Percentiles rank a stretch among this genome's conserved stretches.
phyloP scores from a whole-genome alignment of 2,797 vertebrate species.

The Chaetodon trifasciatus region DNA sequence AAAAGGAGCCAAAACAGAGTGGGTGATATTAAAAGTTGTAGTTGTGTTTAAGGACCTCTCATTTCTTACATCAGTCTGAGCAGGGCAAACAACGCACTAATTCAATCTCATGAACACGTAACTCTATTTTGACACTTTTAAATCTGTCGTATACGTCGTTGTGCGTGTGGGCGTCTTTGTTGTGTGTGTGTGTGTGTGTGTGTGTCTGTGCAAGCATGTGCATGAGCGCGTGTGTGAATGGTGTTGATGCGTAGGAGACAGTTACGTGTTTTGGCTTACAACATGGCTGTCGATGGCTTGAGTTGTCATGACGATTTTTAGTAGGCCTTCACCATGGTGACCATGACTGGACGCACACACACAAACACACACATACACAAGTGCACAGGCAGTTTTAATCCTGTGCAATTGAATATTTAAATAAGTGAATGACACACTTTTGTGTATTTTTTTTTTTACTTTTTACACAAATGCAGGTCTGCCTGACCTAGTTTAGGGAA shows the following conservation, averaged over 20 bases:
- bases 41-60: constrained; percentile 27
- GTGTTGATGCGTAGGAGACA: constrained; percentile 85
- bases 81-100: constrained; percentile 47
- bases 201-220: constrained; percentile 52
- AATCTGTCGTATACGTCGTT: constrained; percentile 64
- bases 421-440: constrained; percentile 54
- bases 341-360: constrained; percentile 72
- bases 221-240: constrained; percentile 68
- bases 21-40: not conserved
- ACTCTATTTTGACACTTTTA: constrained; percentile 66
- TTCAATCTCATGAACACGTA: constrained; percentile 62
- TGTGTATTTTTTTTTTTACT: constrained; percentile 27
- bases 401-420: constrained; percentile 48
- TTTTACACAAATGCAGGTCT: constrained; percentile 37
- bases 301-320: constrained; percentile 89
- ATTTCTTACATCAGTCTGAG: constrained; percentile 45
- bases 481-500: constrained; percentile 46
- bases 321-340: constrained; percentile 88
- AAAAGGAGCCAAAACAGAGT: constrained; percentile 1
- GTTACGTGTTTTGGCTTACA: constrained; percentile 87
- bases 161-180: constrained; percentile 59
- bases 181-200: constrained; percentile 30
- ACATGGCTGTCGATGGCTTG: constrained; percentile 84
- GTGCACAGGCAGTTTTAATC: constrained; percentile 39
- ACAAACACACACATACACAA: constrained; percentile 34